Conservation (phyloP, 35 echinoderm and acorn worm genomes). For the Ptychodera flava region DNA sequence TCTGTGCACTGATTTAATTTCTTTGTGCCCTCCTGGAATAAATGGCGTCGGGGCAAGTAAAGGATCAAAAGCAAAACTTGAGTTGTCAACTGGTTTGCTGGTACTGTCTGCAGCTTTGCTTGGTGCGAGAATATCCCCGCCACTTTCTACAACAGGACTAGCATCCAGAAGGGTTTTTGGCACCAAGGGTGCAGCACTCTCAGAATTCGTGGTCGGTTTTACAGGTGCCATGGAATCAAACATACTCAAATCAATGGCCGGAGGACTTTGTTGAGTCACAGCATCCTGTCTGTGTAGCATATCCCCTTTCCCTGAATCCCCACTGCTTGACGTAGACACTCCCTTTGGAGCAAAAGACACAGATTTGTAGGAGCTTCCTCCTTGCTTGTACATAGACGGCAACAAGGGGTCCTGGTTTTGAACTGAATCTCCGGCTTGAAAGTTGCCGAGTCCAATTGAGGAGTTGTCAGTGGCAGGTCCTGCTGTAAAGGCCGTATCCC, state of each 20-base stretch:
- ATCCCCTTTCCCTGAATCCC: background rate
- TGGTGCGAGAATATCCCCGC: background rate
- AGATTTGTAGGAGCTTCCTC: constrained; percentile 32
- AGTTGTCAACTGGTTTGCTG: background rate
- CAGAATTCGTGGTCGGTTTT: constrained; percentile 1
- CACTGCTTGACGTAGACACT: background rate
- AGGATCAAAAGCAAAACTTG: too few species aligned
- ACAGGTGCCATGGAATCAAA: constrained; percentile 2
- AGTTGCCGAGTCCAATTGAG: background rate
- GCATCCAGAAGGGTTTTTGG: constrained; percentile 45
- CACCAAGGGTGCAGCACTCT: background rate
- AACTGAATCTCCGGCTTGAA: background rate
- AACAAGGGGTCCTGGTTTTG: constrained; percentile 11
- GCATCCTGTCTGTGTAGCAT: background rate
- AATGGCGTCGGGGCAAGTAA: background rate
- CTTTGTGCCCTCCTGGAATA: background rate
- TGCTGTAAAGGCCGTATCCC: background rate
- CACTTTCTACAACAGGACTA: constrained; percentile 27
- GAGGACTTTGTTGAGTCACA: constrained; percentile 3
- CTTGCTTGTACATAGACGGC: constrained; percentile 25
- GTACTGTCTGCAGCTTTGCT: background rate
- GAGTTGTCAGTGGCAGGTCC: constrained; percentile 13
- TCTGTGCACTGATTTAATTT: background rate
- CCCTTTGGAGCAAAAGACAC: constrained; percentile 32
- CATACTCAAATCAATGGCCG: background rate